A percentile compares a stretch with the other conserved stretches of the same genome.
These are phyloP conservation scores for Parus major DNA, from an alignment of 2,113 vertebrate species.

Conservation along the genomic window DNA sequence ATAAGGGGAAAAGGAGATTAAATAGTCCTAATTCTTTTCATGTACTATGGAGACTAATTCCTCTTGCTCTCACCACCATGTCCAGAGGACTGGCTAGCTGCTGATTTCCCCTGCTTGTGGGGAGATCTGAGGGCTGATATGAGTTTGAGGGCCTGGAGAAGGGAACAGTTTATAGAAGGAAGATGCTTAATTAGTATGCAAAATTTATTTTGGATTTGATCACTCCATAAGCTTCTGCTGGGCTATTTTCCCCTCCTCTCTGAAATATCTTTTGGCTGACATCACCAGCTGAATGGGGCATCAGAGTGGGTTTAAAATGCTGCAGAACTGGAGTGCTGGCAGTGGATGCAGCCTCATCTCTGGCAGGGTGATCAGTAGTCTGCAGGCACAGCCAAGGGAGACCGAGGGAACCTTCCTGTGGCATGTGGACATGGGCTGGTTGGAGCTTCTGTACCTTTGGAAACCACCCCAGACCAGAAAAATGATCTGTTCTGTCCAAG, in stretches of 20 bases:
- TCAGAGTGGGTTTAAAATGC: not conserved
- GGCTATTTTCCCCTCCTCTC: accelerated
- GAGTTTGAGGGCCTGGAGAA: not conserved
- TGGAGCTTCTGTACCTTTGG: not conserved
- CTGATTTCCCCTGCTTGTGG: not conserved
- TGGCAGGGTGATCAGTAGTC: not conserved
- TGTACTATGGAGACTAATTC: slow-evolving; percentile 25
- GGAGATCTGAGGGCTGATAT: not conserved
- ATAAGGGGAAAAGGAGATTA: slow-evolving; percentile 52
- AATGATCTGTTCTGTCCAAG: not conserved
- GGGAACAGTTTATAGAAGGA: not conserved
- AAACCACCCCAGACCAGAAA: not conserved
- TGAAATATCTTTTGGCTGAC: not conserved
- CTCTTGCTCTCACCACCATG: slow-evolving; percentile 25
- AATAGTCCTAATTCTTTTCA: slow-evolving; percentile 23
- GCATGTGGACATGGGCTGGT: not conserved
- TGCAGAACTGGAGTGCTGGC: not conserved
- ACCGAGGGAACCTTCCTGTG: not conserved
- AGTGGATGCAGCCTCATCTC: not conserved
- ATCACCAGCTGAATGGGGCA: not conserved
- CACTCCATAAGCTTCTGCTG: not conserved
- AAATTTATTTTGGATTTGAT: not conserved
- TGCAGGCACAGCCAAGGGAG: not conserved
- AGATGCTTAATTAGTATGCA: not conserved
- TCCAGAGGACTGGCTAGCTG: not conserved